Evolutionary conservation across 64 coral and sea anemone genomes (phyloP).

Genomic region (Porites australiensis): DNA sequence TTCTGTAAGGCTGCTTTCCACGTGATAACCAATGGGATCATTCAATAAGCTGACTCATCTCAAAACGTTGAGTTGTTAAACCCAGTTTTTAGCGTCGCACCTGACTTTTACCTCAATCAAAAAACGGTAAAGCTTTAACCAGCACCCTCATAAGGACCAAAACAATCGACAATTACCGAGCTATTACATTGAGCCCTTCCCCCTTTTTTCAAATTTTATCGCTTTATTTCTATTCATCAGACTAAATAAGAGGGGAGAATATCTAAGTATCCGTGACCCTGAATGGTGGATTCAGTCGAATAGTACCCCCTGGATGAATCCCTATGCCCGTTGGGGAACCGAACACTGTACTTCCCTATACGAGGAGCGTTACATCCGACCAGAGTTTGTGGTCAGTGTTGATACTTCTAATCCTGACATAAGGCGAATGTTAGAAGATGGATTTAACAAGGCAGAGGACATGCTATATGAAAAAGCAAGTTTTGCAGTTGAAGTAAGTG

Average conservation of each 20-base stretch:
- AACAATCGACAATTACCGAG: too few species aligned
- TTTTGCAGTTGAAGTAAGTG: constrained; percentile 79
- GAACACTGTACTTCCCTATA: constrained; percentile 63
- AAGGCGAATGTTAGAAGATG: constrained; percentile 57
- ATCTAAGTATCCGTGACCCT: constrained; percentile 74
- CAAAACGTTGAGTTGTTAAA: too few species aligned
- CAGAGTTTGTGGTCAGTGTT: constrained; percentile 74
- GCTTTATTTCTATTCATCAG: background rate
- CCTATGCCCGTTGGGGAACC: constrained; percentile 78
- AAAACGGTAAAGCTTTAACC: too few species aligned
- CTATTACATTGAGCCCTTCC: too few species aligned
- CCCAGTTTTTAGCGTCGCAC: too few species aligned
- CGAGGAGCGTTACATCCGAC: constrained; percentile 73
- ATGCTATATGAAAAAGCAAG: constrained; percentile 47
- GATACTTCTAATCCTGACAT: constrained; percentile 69
- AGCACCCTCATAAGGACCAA: too few species aligned
- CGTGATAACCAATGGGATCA: too few species aligned
- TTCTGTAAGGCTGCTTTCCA: too few species aligned
- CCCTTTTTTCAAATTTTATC: background rate
- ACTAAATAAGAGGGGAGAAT: constrained; percentile 77
- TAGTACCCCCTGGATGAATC: constrained; percentile 79
- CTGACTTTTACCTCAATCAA: too few species aligned
- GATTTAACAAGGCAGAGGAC: constrained; percentile 54
- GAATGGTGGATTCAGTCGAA: constrained; percentile 85
- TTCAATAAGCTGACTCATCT: too few species aligned